Evolutionary conservation across 2,113 vertebrate species (phyloP), one percentile per base, ranked within the genome.

Genomic region (Rhodinocichla rosea): DNA sequence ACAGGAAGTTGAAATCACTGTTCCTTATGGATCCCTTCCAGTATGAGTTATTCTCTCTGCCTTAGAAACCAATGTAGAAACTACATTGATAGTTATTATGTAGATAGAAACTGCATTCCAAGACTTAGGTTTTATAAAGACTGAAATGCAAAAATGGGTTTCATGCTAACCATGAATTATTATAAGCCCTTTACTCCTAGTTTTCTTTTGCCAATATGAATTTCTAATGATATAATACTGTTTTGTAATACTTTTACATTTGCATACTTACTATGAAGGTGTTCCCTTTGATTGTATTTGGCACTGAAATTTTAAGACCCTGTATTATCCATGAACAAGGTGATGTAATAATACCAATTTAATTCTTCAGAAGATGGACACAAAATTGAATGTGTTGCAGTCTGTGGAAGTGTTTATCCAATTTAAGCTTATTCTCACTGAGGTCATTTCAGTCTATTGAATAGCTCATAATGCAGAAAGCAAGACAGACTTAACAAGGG

Each of bases 361-460:
- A 53, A 76, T 80, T 92, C 89, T 89, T 73, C 42, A 73, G 77
- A 89, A 83, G 23, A 26, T 33, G 6, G 92, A 67, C 49, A 81
- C 11, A 92, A 86, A 89, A 92, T 55, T 52, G n/a, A 80, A 35
- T 63, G 35, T 59, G 73, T 70, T 83, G 28, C 59, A 75, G 40
- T 83, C 60, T 82, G 15, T 63, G 52, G 32, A 88, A 95, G 52
- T 83, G 45, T 93, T 95, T 95, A 95, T 94, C 88, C 71, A 90
- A 65, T 92, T 96, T 96, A 92, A 95, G 83, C 78, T 96, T 94
- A 78, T 96, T 96, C 81, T 95, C 64, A 75, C 40, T 75, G 86
- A 83, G 88, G 92, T 96, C 23, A 95, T 93, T 94, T 95, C 78
- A 83, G 80, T 95, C 73, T 93, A 79, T 90, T 82, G 71, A 94